Evolutionary conservation across 30 jellyfish, hydroid and myxozoan genomes (phyloP).

Genomic region (Rhopilema esculentum): DNA sequence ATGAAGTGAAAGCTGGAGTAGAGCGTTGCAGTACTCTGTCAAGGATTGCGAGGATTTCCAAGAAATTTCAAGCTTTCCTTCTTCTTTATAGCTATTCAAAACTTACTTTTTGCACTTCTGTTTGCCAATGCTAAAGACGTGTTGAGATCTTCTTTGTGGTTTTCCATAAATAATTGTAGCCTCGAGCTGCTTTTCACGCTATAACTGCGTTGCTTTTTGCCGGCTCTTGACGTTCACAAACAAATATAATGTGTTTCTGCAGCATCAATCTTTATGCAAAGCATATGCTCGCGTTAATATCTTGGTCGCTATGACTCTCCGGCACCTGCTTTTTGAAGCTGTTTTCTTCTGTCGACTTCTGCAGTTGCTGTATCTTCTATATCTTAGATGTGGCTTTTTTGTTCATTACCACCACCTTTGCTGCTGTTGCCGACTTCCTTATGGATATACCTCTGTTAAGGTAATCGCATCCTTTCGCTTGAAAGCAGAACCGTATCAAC

Average conservation of each 20-base stretch:
- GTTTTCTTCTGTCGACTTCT: not conserved
- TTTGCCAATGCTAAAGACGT: no score
- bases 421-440: not conserved
- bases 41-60: no score
- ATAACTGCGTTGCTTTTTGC: no score
- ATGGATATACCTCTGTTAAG: not conserved
- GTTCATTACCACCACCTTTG: not conserved
- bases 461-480: not conserved
- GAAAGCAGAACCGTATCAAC: not conserved
- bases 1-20: no score
- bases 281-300: not conserved
- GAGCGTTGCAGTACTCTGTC: no score
- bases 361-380: not conserved
- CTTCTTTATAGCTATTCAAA: no score
- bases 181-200: no score
- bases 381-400: not conserved
- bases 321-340: not conserved
- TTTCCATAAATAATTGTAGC: no score
- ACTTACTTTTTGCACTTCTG: no score
- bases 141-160: no score
- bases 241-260: not conserved
- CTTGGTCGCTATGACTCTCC: not conserved
- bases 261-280: not conserved
- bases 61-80: no score
- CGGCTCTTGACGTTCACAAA: no score